Percentiles rank a stretch among this genome's conserved stretches.
Conservation (phyloP, 1,140 invertebrate species). For the Bombus pyrosoma region DNA sequence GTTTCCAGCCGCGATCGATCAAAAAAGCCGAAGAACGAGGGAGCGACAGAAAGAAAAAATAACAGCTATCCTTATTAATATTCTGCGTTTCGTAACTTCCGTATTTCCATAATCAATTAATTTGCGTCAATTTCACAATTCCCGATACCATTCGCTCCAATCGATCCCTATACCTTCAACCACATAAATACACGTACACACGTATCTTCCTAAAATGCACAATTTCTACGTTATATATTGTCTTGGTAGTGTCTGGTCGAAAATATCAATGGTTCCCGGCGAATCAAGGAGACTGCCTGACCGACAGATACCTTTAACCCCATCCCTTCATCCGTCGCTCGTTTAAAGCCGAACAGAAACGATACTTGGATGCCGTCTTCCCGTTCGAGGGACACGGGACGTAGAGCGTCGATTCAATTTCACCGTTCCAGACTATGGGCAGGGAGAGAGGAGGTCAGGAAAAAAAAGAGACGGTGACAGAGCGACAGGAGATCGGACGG, state of each 20-base stretch:
- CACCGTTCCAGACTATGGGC: constrained; percentile 59
- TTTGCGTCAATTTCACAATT: constrained; percentile 35
- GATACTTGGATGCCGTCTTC: constrained; percentile 54
- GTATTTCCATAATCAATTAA: constrained; percentile 52
- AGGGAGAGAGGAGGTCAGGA: not conserved
- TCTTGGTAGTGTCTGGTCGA: not conserved
- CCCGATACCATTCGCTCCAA: not conserved
- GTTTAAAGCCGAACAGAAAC: constrained; percentile 47
- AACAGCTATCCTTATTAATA: constrained; percentile 29
- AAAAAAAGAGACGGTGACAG: constrained; percentile 15
- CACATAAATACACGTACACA: not conserved
- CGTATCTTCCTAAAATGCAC: not conserved
- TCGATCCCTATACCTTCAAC: not conserved
- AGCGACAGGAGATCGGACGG: constrained; percentile 4
- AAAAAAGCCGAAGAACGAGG: not conserved
- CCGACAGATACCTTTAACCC: not conserved
- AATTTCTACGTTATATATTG: not conserved
- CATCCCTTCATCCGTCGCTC: not conserved
- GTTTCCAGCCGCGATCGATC: constrained; percentile 2
- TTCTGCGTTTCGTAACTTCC: constrained; percentile 17
- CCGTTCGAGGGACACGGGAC: constrained; percentile 45
- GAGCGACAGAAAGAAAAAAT: not conserved
- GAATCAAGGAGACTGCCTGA: not conserved
- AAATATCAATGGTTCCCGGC: not conserved
- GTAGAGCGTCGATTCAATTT: constrained; percentile 67